Conservation (phyloP, 2,888 invertebrate genomes). For the Dione vanillae region DNA sequence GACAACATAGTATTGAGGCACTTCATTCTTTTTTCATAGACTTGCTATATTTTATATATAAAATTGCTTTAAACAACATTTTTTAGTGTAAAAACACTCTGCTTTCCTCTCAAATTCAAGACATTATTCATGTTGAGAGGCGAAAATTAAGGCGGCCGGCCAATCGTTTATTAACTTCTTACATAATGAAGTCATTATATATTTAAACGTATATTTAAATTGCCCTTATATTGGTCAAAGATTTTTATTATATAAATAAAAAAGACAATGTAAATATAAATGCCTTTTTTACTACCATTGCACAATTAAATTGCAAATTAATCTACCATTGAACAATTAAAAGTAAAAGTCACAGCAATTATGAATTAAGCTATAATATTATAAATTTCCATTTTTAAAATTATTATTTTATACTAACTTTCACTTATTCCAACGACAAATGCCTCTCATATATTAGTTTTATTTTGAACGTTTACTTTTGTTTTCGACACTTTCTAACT, state of each 20-base stretch:
- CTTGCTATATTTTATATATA: no score
- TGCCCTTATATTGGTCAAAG: no score
- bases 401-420: conserved; percentile 31
- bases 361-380: not conserved
- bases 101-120: no score
- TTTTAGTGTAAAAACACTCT: no score
- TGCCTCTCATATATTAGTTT: conserved; percentile 16
- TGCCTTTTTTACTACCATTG: no score
- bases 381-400: not conserved
- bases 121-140: no score
- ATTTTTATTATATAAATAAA: not conserved
- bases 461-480: conserved; percentile 27
- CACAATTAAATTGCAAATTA: not conserved
- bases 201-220: not conserved
- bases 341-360: not conserved
- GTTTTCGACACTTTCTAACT: conserved; percentile 30
- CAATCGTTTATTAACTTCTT: no score
- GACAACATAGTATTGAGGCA: no score
- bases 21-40: no score
- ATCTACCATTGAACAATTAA: conserved; percentile 8
- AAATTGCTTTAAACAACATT: no score
- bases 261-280: no score
- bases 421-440: conserved; percentile 28
- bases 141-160: no score
- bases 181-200: not conserved